Conservation (phyloP, 2,113 vertebrate genomes). For the Anser cygnoides region DNA sequence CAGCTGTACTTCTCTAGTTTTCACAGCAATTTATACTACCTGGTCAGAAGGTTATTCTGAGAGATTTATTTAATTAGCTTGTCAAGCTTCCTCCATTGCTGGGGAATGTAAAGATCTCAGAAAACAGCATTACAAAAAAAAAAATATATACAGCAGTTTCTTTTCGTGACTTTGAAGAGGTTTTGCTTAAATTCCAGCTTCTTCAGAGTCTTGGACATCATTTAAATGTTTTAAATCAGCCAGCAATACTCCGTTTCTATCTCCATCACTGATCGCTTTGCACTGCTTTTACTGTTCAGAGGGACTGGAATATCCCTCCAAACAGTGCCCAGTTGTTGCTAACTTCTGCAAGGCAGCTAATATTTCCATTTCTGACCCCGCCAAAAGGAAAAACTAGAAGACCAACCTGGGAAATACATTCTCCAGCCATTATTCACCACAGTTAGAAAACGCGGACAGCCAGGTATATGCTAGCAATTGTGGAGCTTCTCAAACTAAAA, state of each 20-base stretch:
- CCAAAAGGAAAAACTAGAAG: background rate
- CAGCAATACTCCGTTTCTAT: background rate
- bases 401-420: background rate
- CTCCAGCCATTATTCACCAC: background rate
- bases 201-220: background rate
- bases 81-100: background rate
- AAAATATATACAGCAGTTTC: background rate
- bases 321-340: background rate
- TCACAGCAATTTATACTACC: background rate
- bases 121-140: background rate
- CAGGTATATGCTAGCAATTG: background rate
- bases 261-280: background rate
- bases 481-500: rapidly evolving
- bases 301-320: background rate
- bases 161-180: background rate
- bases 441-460: background rate
- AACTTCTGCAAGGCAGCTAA: background rate
- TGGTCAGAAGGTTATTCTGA: background rate
- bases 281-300: background rate
- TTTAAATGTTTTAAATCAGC: background rate
- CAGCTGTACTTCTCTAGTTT: background rate
- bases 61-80: background rate
- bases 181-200: background rate
- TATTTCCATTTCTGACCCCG: background rate
- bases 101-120: background rate